phyloP scores from a whole-genome alignment of 53 echinoderm and acorn worm genomes.

The Echinarachnius parma region DNA sequence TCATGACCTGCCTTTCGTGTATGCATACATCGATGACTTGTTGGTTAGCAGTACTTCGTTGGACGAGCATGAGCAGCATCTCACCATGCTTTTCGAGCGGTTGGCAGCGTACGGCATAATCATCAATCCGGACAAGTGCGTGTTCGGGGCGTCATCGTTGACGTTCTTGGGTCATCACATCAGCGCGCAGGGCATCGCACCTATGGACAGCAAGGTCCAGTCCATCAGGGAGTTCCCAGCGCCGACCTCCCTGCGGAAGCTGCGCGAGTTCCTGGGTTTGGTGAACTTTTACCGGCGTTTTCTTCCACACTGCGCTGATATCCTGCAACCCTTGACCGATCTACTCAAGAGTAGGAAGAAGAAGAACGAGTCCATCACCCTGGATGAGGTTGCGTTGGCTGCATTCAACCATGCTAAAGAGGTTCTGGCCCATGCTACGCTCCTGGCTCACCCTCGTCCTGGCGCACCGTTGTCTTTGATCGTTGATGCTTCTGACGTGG shows the following conservation, averaged over 20 bases:
- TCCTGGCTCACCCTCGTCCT: conserved; percentile 36
- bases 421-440: conserved; percentile 11
- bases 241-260: conserved; percentile 32
- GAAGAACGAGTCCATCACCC: not conserved
- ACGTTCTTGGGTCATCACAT: too few species aligned
- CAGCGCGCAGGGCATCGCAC: conserved; percentile 29
- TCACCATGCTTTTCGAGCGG: conserved; percentile 30
- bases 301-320: conserved; percentile 35
- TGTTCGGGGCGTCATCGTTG: conserved; percentile 7
- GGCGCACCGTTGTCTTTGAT: conserved; percentile 35
- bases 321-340: conserved; percentile 25
- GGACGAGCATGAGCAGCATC: conserved; percentile 29
- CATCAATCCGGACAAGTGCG: conserved; percentile 44
- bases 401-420: conserved; percentile 36
- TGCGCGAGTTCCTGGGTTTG: conserved; percentile 41
- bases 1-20: conserved; percentile 29
- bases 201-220: conserved; percentile 37
- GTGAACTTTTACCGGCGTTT: conserved; percentile 43
- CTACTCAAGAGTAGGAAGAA: conserved; percentile 1
- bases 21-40: conserved; percentile 53
- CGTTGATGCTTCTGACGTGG: conserved; percentile 56
- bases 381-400: conserved; percentile 2
- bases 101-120: conserved; percentile 43
- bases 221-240: conserved; percentile 35
- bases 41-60: conserved; percentile 21